Evolutionary conservation across 2,797 vertebrate genomes (phyloP).

Genomic region (Poeciliopsis infans): DNA sequence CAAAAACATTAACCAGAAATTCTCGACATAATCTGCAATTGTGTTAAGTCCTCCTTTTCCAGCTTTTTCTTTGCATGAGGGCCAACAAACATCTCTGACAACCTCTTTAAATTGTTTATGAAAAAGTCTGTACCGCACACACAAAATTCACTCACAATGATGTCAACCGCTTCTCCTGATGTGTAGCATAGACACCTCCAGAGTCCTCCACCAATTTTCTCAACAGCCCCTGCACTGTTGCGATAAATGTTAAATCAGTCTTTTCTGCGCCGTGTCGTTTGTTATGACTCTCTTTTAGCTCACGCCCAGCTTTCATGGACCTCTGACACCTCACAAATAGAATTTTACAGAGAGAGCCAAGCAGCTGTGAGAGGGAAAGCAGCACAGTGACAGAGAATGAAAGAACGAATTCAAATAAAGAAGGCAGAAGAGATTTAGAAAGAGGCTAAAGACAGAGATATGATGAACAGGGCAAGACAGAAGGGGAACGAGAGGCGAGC

Average conservation of each 20-base stretch:
- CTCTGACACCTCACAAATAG: conserved; percentile 68
- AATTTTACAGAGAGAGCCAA: conserved; percentile 45
- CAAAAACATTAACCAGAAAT: conserved; percentile 2
- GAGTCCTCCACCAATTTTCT: conserved; percentile 40
- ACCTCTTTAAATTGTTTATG: conserved; percentile 27
- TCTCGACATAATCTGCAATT: conserved; percentile 8
- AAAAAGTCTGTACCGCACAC: conserved; percentile 26
- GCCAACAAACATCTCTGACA: neutral
- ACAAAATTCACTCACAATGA: conserved; percentile 9
- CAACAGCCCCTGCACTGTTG: conserved; percentile 38
- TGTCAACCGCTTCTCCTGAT: conserved; percentile 31
- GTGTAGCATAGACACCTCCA: conserved; percentile 25
- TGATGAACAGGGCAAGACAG: conserved; percentile 18
- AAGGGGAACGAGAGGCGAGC: conserved; percentile 10
- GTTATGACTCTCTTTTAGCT: conserved; percentile 61
- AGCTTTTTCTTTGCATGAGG: neutral
- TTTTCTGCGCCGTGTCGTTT: conserved; percentile 57
- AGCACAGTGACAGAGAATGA: conserved; percentile 15
- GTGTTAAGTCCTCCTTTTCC: neutral
- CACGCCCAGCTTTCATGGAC: conserved; percentile 46
- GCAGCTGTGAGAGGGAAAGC: conserved; percentile 15
- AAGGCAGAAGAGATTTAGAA: conserved; percentile 27
- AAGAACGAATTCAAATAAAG: conserved; percentile 10
- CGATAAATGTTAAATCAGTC: conserved; percentile 64
- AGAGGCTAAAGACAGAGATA: conserved; percentile 20